Percentiles rank a stretch among this genome's conserved stretches.
phyloP scores from a whole-genome alignment of 2,797 vertebrate species.

The Synaphobranchus kaupii region DNA sequence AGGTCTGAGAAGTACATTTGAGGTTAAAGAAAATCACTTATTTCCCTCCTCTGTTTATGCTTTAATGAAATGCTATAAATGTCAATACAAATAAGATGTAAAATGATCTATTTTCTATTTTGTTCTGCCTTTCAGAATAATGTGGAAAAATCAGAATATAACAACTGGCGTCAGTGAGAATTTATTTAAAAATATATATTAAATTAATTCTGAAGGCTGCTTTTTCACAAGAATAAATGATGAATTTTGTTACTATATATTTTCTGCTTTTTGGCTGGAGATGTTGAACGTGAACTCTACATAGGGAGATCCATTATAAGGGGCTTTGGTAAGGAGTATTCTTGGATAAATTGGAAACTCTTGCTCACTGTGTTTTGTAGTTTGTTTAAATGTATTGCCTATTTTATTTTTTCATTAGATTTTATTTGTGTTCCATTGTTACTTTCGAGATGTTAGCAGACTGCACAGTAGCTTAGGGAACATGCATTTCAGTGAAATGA shows the following conservation, averaged over 20 bases:
- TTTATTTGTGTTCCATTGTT: neutral
- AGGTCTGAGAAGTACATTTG: neutral
- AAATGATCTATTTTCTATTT: neutral
- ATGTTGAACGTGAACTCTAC: neutral
- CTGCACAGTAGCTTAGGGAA: neutral
- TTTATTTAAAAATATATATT: neutral
- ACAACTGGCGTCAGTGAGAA: neutral
- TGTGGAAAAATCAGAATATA: neutral
- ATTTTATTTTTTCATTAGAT: neutral
- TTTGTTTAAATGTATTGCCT: neutral
- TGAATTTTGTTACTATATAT: neutral
- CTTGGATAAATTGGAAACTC: neutral
- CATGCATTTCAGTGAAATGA: neutral
- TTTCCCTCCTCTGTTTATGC: neutral
- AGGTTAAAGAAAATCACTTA: neutral
- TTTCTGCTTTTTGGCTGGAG: neutral
- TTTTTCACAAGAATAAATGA: neutral
- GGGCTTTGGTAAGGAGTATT: neutral
- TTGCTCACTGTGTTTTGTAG: neutral
- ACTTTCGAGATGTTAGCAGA: conserved; percentile 5
- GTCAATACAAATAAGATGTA: neutral
- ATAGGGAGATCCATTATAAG: neutral
- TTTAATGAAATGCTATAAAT: neutral
- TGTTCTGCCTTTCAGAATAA: neutral
- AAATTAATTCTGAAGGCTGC: neutral